Evolutionary conservation across 2,113 vertebrate species (phyloP).

Genomic region (Henicopernis longicauda): DNA sequence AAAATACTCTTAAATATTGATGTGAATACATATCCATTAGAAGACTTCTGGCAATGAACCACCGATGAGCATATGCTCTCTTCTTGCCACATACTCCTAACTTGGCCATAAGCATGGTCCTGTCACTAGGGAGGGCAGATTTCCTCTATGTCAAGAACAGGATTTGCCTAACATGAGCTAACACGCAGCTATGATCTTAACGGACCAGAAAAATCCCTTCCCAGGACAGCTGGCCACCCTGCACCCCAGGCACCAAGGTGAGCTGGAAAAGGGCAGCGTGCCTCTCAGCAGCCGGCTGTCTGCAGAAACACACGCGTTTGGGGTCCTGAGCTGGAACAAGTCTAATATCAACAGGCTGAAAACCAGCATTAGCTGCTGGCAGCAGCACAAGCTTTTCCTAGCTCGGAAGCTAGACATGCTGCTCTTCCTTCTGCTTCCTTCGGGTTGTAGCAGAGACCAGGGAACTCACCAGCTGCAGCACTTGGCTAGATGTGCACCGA

Average conservation of each 20-base stretch:
- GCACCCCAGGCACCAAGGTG: rapidly evolving
- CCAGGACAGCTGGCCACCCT: neutral
- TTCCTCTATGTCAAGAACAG: neutral
- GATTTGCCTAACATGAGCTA: neutral
- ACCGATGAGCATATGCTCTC: neutral
- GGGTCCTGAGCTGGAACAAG: neutral
- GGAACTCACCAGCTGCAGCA: neutral
- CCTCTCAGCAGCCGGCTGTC: neutral
- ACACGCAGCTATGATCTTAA: neutral
- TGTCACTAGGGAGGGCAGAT: neutral
- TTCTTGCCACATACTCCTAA: neutral
- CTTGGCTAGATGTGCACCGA: neutral
- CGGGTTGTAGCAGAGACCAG: neutral
- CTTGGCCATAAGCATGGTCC: neutral
- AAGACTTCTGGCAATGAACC: neutral
- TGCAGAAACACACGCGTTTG: rapidly evolving
- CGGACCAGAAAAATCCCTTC: neutral
- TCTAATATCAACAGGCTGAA: neutral
- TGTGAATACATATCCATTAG: neutral
- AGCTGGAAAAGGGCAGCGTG: neutral
- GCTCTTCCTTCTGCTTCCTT: constrained; percentile 6
- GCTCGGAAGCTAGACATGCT: neutral
- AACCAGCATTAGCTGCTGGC: neutral
- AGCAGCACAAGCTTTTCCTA: neutral
- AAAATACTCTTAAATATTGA: neutral